Base-by-base conservation (phyloP, 2,888 invertebrate genomes). In the Vanessa cardui region DNA sequence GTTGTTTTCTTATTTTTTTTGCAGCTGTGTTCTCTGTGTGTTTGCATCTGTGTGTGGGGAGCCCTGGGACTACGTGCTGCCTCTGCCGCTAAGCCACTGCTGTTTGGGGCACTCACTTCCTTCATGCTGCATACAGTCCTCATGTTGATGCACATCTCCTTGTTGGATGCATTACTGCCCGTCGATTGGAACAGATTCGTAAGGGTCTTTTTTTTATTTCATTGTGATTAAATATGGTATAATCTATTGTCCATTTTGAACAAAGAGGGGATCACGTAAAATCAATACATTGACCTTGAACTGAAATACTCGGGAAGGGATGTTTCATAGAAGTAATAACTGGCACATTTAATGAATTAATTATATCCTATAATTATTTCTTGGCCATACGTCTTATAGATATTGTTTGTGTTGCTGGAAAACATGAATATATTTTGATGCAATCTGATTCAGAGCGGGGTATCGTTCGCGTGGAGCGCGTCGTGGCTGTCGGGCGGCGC, bases 141-240 rank as follows among this genome's bases (percentile, higher is more conserved):
- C 78, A 80, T 89, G 63, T 71, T 77, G 73, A 75, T 86, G 84
- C 91, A 87, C 78, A 80, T 92, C 49, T 80, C 90, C 73, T 82
- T 87, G 33, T 88, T 92, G 66, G 80, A 81, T 71, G 81, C 78
- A 69, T 84, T 92, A 76, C 83, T 92, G 85, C 92, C 93, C 70
- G 79, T 92, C 69, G 83, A 86, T 80, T 93, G 91, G 89, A 72
- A 81, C 74, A 77, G 74, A 67, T 78, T 89, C 77, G 87, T 86
- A 54, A 72, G 68, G 26, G 0, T n/a, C 8, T 26, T 20, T 16
- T 8, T 26, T 31, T 5, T 5, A 26, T 39, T 12, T 12, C 12
- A 39, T 12, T 39, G 9, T 39, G 9, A 39, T 39, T 9, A 8
- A 39, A 39, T 39, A 9, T 39, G 33, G 33, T 39, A 39, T 9